Evolutionary conservation across 2,888 invertebrate genomes (phyloP).

Genomic region (Cerceris ruficornis): DNA sequence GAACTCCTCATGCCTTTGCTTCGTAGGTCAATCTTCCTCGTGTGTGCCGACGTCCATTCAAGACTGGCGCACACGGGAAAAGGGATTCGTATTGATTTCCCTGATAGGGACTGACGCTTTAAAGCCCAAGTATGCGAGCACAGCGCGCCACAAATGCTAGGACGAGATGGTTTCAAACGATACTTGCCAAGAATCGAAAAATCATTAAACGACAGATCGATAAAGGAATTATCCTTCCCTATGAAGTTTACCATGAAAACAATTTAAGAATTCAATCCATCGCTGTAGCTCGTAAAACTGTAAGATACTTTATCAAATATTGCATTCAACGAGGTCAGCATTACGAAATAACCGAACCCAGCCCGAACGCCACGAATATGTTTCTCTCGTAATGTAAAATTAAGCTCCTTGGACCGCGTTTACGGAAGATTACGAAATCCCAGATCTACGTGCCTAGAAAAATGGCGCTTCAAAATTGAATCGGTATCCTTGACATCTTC

Average conservation of each 20-base stretch:
- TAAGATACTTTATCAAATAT: conserved; percentile 4
- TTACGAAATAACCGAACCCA: conserved; percentile 66
- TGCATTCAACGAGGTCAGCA: conserved; percentile 61
- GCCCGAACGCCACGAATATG: conserved; percentile 49
- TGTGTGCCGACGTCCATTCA: conserved; percentile 55
- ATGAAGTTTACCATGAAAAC: background rate
- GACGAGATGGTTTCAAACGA: conserved; percentile 7
- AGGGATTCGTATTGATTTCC: conserved; percentile 80
- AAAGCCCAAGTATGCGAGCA: conserved; percentile 54
- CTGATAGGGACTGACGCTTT: conserved; percentile 68
- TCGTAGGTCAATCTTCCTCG: conserved; percentile 48
- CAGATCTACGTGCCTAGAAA: conserved; percentile 62
- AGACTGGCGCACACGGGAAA: conserved; percentile 70
- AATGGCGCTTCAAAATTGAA: conserved; percentile 68
- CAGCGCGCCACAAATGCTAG: conserved; percentile 53
- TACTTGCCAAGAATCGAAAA: conserved; percentile 22
- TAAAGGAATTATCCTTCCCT: conserved; percentile 9
- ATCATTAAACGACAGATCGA: conserved; percentile 38
- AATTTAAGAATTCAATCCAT: background rate
- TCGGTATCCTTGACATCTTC: conserved; percentile 58
- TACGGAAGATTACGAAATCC: conserved; percentile 68
- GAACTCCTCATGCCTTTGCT: conserved; percentile 32
- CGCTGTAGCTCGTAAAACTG: background rate
- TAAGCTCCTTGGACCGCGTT: conserved; percentile 61
- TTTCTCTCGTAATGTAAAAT: conserved; percentile 57